Evolutionary conservation across 2,888 invertebrate genomes (phyloP).

Genomic region (Nomada fabriciana): DNA sequence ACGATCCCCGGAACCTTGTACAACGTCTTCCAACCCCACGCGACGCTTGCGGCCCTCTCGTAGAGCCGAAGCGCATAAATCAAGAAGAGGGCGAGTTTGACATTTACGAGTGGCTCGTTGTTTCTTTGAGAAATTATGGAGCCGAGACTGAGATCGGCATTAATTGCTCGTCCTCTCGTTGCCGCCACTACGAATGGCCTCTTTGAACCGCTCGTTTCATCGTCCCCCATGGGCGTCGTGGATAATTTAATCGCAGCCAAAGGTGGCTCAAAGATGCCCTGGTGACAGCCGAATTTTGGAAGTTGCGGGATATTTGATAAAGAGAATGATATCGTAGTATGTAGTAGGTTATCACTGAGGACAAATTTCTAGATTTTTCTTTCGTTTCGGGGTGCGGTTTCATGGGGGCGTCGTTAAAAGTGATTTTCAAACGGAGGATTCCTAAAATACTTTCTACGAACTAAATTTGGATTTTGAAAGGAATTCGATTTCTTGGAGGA

Average conservation of each 20-base stretch:
- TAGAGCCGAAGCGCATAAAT: constrained; percentile 77
- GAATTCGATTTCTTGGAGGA: too few species aligned
- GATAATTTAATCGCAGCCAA: constrained; percentile 45
- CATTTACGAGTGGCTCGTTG: constrained; percentile 76
- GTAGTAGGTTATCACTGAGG: too few species aligned
- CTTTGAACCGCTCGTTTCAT: constrained; percentile 32
- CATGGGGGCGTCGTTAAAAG: too few species aligned
- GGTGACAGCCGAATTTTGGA: not conserved
- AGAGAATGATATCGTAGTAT: not conserved
- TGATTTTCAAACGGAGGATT: too few species aligned
- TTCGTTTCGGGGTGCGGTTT: too few species aligned
- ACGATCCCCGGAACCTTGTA: not conserved
- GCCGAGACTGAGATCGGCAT: constrained; percentile 42
- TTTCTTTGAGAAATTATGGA: constrained; percentile 75
- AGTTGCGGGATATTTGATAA: not conserved
- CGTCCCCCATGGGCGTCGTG: constrained; percentile 25
- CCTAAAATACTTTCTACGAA: too few species aligned
- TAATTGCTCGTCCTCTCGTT: constrained; percentile 60
- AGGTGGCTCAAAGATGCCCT: not conserved
- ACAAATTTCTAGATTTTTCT: not conserved
- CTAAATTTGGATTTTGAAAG: too few species aligned
- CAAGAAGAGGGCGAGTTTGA: constrained; percentile 64
- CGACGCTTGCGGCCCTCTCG: constrained; percentile 53
- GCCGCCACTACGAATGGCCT: constrained; percentile 55
- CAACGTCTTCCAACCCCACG: constrained; percentile 20